Percentiles rank a stretch among this genome's conserved stretches.
Conservation (phyloP, 2,113 vertebrate species). For the Carlito syrichta region DNA sequence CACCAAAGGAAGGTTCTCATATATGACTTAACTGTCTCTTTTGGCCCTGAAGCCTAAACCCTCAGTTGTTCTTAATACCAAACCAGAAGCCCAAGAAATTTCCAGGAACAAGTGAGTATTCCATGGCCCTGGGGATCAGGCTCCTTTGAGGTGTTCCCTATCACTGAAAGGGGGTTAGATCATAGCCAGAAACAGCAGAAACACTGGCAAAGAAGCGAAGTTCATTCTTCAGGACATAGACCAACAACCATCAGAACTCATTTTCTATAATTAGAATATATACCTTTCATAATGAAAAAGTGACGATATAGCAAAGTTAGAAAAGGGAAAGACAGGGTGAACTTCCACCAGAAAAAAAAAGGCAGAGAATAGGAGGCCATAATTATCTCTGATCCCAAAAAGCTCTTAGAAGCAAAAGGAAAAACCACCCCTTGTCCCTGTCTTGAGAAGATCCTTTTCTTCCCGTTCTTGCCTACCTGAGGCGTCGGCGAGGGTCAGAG, state of each 20-base stretch:
- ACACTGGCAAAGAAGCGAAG: not conserved
- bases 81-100: not conserved
- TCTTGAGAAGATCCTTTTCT: not conserved
- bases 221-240: not conserved
- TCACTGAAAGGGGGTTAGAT: not conserved
- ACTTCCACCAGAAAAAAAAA: not conserved
- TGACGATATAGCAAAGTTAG: not conserved
- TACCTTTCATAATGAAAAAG: not conserved
- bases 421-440: not conserved
- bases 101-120: not conserved
- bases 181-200: not conserved
- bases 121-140: not conserved
- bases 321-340: not conserved
- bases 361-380: not conserved
- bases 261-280: not conserved
- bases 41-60: not conserved
- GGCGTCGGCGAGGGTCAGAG: conserved; percentile 87
- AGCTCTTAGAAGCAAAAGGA: not conserved
- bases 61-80: not conserved
- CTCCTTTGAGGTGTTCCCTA: not conserved
- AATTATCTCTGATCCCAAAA: not conserved
- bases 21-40: not conserved
- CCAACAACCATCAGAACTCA: not conserved
- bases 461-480: conserved; percentile 82
- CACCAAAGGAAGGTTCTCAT: not conserved